These are phyloP conservation scores for Sycophila sp. DNA, from an alignment of 1,140 invertebrate genomes.

Conservation along the genomic window DNA sequence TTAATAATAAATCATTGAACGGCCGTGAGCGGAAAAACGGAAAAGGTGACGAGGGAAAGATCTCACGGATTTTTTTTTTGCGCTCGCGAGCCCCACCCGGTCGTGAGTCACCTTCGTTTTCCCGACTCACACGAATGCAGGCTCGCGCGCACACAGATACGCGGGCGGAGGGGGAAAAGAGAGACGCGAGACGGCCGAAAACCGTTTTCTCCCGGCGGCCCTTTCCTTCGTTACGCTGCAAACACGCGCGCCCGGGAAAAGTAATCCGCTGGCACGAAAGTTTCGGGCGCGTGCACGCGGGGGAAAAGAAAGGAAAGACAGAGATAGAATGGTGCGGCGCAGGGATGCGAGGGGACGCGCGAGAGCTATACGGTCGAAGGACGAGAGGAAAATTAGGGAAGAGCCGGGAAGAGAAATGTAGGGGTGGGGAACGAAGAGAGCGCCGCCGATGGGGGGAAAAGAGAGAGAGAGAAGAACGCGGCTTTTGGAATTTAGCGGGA, in stretches of 20 bases:
- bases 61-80: neutral
- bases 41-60: neutral
- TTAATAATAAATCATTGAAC: conserved; percentile 22
- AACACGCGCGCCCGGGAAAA: conserved; percentile 36
- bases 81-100: neutral
- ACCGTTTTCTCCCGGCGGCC: neutral
- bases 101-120: neutral
- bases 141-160: neutral
- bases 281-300: neutral
- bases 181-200: neutral
- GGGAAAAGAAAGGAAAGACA: neutral
- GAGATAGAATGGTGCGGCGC: conserved; percentile 7
- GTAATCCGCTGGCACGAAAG: conserved; percentile 16
- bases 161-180: neutral
- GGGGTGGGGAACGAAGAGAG: conserved; percentile 16
- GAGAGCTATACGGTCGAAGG: neutral
- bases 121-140: neutral
- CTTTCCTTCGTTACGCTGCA: neutral
- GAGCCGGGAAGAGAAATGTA: neutral
- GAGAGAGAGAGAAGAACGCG: conserved; percentile 22
- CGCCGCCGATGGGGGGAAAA: no score
- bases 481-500: conserved; percentile 16
- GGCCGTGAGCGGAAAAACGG: neutral
- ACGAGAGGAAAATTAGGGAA: conserved; percentile 20
- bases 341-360: conserved; percentile 2